These are phyloP conservation scores for Thalassophryne amazonica DNA, from an alignment of 2,797 vertebrate species.

Conservation along the genomic window DNA sequence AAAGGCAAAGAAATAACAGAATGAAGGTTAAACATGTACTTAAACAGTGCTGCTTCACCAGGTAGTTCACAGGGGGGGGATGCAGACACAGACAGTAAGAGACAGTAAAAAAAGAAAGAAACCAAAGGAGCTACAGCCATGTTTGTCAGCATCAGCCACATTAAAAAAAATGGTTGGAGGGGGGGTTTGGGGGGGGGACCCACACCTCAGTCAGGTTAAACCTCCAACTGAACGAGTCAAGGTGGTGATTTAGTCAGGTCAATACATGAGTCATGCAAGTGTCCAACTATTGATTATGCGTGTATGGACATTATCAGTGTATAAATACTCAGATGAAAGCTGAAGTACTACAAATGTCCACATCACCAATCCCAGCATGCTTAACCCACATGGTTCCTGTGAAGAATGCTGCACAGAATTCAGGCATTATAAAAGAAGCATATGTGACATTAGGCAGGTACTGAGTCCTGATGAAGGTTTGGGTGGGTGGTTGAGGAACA, in stretches of 20 bases:
- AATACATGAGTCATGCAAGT: no score
- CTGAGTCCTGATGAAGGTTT: constrained; percentile 3
- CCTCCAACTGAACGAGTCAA: no score
- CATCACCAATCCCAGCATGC: not conserved
- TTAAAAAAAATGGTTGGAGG: no score
- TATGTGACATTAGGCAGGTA: not conserved
- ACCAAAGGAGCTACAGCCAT: constrained; percentile 11
- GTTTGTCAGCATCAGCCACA: constrained; percentile 12
- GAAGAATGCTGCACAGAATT: not conserved
- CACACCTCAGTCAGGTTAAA: no score
- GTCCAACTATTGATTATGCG: no score
- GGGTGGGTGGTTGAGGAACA: constrained; percentile 16
- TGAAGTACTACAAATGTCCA: not conserved
- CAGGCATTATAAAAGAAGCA: not conserved
- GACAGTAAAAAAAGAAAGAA: not conserved
- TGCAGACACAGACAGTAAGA: constrained; percentile 15
- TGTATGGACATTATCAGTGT: no score
- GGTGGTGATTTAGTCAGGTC: no score
- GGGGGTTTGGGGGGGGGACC: no score
- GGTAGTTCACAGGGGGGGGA: constrained; percentile 37
- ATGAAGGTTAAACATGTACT: constrained; percentile 10
- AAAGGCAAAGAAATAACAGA: constrained; percentile 27
- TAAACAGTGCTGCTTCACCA: not conserved
- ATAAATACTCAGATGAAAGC: no score
- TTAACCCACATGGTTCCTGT: not conserved